Conservation (phyloP, 2,888 invertebrate species). For the Leucozona laternaria region DNA sequence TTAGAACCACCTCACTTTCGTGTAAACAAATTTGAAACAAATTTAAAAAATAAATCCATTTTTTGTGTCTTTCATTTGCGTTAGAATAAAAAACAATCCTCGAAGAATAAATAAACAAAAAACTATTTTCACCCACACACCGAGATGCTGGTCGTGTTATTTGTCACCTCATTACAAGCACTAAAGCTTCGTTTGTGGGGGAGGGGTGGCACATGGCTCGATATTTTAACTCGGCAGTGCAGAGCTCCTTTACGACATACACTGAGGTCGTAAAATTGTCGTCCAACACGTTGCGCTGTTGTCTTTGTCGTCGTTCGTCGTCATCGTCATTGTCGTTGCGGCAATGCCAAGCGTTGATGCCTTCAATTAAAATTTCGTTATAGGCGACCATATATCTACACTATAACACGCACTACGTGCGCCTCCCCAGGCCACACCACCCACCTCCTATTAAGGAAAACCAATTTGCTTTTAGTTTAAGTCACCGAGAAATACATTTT, state of each 20-base stretch:
- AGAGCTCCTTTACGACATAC: slow-evolving; percentile 27
- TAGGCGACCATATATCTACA: slow-evolving; percentile 25
- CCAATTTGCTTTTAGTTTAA: slow-evolving; percentile 60
- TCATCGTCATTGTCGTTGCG: slow-evolving; percentile 4
- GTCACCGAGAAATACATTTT: slow-evolving; percentile 66
- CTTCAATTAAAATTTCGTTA: slow-evolving; percentile 81
- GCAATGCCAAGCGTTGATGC: slow-evolving; percentile 79
- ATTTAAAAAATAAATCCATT: slow-evolving; percentile 79
- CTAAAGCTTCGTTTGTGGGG: slow-evolving; percentile 56
- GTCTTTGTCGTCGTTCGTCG: not conserved
- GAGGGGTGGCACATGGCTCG: not conserved
- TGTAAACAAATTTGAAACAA: slow-evolving; percentile 68
- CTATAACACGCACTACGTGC: not conserved
- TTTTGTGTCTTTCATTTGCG: slow-evolving; percentile 70
- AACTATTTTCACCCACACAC: slow-evolving; percentile 40
- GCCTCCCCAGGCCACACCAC: not conserved
- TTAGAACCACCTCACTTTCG: slow-evolving; percentile 67
- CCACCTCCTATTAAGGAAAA: slow-evolving; percentile 32
- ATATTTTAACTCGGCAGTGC: not conserved
- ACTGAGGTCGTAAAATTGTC: slow-evolving; percentile 73
- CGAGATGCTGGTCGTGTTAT: slow-evolving; percentile 59
- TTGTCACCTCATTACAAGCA: slow-evolving; percentile 74
- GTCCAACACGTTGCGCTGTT: slow-evolving; percentile 78
- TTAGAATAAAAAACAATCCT: slow-evolving; percentile 68
- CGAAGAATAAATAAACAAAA: slow-evolving; percentile 69